Base-by-base conservation (phyloP, 2,797 vertebrate species). In the Podarcis lilfordi region DNA sequence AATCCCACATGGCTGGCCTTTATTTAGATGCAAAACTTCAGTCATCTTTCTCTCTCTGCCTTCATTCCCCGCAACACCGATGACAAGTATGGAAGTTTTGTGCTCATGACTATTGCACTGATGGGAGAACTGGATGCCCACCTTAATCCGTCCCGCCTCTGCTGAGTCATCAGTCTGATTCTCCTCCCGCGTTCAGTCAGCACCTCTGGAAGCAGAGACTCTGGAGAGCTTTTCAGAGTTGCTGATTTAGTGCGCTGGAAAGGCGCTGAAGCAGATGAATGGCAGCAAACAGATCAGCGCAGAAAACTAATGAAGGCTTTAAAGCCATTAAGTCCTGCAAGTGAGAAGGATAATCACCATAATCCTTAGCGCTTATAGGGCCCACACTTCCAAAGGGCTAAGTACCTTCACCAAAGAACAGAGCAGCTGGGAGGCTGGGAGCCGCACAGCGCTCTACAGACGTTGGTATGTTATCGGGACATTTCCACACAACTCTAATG, bases 161-260 rank as follows among this genome's bases (percentile, higher is more conserved):
- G n/a, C 11, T 88, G 74, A 91, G 15, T 19, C 76, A 82, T 86
- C 32, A 25, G 82, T 35, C n/a, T 0, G 0, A 17, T 25, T 72
- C 76, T 90, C 25, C 66, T 27, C 13, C 25, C 75, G 0, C 74
- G 35, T 86, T 91, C 75, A 89, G 17, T 69, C 25, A 89, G 40
- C 40, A 89, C 2, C 4, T 92, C 86, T 72, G 13, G 80, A 94
- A 89, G 10, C 15, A 82, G 32, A 92, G 19, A 29, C 72, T 89
- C 9, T 11, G 64, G 8, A 13, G 29, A 61, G 59, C 1, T 84
- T 88, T 93, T 90, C 61, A 40, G 72, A 78, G 13, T 27, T 76
- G 25, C 88, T 94, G 82, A 87, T 90, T 93, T 90, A 84, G 10
- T 82, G 88, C 17, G 6, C 78, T 74, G 29, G 19, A 92, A 90